phyloP scores from a whole-genome alignment of 2,797 vertebrate species.

The Epinephelus malabaricus region DNA sequence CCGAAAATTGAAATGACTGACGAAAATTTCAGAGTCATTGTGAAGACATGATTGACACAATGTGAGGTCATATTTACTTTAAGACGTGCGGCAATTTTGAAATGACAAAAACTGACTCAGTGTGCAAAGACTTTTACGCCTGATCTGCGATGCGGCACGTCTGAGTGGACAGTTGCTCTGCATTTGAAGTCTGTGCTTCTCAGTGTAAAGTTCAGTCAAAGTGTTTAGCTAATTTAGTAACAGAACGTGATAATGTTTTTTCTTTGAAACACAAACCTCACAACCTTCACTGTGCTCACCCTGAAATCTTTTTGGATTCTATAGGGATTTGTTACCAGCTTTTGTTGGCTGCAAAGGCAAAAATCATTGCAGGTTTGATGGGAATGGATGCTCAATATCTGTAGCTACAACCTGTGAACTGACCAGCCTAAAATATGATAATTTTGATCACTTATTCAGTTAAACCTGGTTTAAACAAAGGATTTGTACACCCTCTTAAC shows the following conservation, averaged over 20 bases:
- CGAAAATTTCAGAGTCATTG: too few relatives aligned
- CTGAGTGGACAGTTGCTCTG: not conserved
- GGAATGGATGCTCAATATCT: not conserved
- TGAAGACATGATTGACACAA: too few relatives aligned
- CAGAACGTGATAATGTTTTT: not conserved
- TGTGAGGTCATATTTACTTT: too few relatives aligned
- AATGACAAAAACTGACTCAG: too few relatives aligned
- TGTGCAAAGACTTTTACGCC: too few relatives aligned
- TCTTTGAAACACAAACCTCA: not conserved
- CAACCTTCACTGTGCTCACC: not conserved
- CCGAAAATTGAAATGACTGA: too few relatives aligned
- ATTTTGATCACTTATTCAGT: not conserved
- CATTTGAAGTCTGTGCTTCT: not conserved
- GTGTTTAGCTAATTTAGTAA: not conserved
- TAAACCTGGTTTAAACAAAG: not conserved
- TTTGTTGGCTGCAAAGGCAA: not conserved
- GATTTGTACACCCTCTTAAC: not conserved
- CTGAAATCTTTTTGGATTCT: not conserved
- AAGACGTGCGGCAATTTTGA: too few relatives aligned
- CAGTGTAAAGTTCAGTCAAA: not conserved
- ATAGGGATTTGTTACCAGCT: not conserved
- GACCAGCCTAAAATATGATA: not conserved
- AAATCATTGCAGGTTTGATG: not conserved
- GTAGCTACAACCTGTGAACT: not conserved
- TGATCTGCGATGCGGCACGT: too few relatives aligned